Conservation (phyloP, 2,113 vertebrate species). For the Forbesichthys papilliferus region DNA sequence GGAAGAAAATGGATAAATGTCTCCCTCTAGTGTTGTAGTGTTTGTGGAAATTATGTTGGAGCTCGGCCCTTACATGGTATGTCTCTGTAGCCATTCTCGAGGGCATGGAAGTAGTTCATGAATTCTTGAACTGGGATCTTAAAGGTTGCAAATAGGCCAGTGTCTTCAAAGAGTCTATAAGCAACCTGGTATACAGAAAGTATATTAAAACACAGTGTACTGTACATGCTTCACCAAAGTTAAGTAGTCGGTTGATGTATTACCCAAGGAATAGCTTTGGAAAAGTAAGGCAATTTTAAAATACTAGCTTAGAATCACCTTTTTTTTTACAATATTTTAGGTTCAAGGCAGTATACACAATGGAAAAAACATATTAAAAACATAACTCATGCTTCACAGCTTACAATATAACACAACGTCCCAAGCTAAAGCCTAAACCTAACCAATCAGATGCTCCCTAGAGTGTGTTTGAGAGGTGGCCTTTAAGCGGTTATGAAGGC, state of each 20-base stretch:
- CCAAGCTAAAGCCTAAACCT: neutral
- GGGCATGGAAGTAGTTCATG: constrained; percentile 98
- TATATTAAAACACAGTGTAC: constrained; percentile 1
- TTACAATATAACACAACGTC: neutral
- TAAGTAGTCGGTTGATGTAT: neutral
- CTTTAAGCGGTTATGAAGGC: neutral
- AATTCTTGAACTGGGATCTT: constrained; percentile 95
- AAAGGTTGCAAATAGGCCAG: constrained; percentile 93
- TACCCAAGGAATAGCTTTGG: too few relatives aligned
- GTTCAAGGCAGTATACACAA: too few relatives aligned
- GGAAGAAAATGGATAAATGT: constrained; percentile 1
- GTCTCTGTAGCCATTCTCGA: constrained; percentile 96
- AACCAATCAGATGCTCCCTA: neutral
- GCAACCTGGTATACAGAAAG: constrained; percentile 63
- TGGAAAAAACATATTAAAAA: too few relatives aligned
- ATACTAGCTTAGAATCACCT: too few relatives aligned
- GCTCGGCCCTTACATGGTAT: constrained; percentile 91
- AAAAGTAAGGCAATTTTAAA: too few relatives aligned
- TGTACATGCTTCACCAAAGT: neutral
- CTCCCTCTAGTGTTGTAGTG: constrained; percentile 46
- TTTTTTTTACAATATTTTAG: too few relatives aligned
- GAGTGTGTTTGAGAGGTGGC: neutral
- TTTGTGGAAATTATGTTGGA: neutral
- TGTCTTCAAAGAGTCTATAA: constrained; percentile 96
- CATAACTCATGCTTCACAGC: too few relatives aligned